These are phyloP conservation scores for Enteromius argenteus DNA, from an alignment of 2,797 vertebrate genomes.

Conservation along the genomic window DNA sequence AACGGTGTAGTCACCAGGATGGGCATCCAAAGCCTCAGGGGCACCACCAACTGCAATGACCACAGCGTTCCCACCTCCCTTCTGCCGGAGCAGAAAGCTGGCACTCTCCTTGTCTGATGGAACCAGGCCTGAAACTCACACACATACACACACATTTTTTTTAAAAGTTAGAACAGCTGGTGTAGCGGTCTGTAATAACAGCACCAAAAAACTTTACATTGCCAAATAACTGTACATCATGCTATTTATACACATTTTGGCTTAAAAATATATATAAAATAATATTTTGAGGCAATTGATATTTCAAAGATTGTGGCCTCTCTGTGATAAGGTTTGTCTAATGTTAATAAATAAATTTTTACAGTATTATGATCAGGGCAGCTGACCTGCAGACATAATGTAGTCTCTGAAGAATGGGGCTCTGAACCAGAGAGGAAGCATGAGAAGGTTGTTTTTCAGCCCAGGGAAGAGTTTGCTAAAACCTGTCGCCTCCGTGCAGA, in stretches of 20 bases:
- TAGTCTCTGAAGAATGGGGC: slow-evolving; percentile 91
- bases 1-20: slow-evolving; percentile 83
- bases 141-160: slow-evolving; percentile 23
- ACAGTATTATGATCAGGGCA: slow-evolving; percentile 1
- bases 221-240: background rate
- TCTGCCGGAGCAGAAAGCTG: slow-evolving; percentile 74
- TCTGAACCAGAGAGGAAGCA: slow-evolving; percentile 91
- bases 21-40: slow-evolving; percentile 88
- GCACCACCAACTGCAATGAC: slow-evolving; percentile 88
- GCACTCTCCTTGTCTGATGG: slow-evolving; percentile 87
- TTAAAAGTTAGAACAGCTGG: background rate
- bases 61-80: slow-evolving; percentile 80
- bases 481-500: slow-evolving; percentile 86
- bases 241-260: background rate
- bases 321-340: background rate
- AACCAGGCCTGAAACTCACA: slow-evolving; percentile 82
- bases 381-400: slow-evolving; percentile 86
- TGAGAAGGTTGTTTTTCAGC: slow-evolving; percentile 84
- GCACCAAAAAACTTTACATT: background rate
- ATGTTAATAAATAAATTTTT: background rate
- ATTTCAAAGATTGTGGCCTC: background rate
- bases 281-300: background rate
- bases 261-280: background rate
- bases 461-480: slow-evolving; percentile 86
- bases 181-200: background rate